Evolutionary conservation across 2,113 vertebrate species (phyloP).

Genomic region (Rynchops niger): DNA sequence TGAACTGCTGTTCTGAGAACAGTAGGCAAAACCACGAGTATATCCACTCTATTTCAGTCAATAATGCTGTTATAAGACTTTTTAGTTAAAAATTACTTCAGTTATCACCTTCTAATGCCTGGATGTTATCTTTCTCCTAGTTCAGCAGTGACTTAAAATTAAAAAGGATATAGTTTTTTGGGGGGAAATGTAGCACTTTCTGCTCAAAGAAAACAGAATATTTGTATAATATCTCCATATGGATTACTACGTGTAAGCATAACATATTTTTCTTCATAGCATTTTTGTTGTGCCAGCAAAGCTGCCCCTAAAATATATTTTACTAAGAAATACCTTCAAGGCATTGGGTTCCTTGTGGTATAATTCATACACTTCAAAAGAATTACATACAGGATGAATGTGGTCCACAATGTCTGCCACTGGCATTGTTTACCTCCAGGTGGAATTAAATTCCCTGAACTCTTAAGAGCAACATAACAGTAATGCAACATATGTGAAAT

Average conservation of each 20-base stretch:
- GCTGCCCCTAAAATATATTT: conserved; percentile 32
- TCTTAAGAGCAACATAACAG: neutral
- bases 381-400: neutral
- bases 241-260: neutral
- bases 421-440: conserved; percentile 27
- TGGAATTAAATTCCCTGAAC: conserved; percentile 47
- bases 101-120: neutral
- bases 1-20: conserved; percentile 32
- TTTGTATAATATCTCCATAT: neutral
- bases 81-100: neutral
- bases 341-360: neutral
- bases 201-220: neutral
- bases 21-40: neutral
- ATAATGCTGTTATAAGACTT: neutral
- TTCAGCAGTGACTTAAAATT: neutral
- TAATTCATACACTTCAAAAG: conserved; percentile 38
- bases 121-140: neutral
- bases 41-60: neutral
- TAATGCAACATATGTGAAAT: neutral
- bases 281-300: conserved; percentile 27
- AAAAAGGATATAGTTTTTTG: neutral
- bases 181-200: neutral
- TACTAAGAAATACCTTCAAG: conserved; percentile 32
- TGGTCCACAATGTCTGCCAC: neutral
- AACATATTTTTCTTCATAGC: neutral